A percentile compares a stretch with the other conserved stretches of the same genome.
These are phyloP conservation scores for Aldrovandia affinis DNA, from an alignment of 2,797 vertebrate genomes.

Conservation along the genomic window DNA sequence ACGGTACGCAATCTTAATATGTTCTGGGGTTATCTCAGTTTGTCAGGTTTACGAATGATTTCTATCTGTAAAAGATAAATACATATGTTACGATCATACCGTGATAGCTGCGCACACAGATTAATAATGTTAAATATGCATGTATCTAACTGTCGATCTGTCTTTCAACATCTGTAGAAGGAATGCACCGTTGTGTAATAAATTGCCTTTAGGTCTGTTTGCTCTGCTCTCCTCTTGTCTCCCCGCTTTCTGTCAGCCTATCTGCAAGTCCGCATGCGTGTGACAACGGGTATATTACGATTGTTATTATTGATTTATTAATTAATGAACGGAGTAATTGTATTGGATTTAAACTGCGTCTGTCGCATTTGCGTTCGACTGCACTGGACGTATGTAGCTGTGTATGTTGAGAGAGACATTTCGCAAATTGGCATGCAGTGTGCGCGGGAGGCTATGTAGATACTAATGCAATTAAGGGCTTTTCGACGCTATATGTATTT, in stretches of 20 bases:
- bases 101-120: constrained; percentile 4
- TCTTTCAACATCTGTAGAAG: not conserved
- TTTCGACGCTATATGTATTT: not conserved
- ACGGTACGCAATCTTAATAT: constrained; percentile 40
- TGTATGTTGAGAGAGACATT: not conserved
- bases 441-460: constrained; percentile 4
- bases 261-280: not conserved
- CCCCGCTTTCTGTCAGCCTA: not conserved
- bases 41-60: not conserved
- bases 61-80: constrained; percentile 19
- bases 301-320: constrained; percentile 15
- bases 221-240: not conserved
- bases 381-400: constrained; percentile 9
- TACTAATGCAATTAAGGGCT: not conserved
- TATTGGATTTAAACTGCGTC: constrained; percentile 12
- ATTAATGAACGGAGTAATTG: not conserved
- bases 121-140: constrained; percentile 11
- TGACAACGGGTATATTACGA: constrained; percentile 10
- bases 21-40: constrained; percentile 45
- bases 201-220: constrained; percentile 25
- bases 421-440: constrained; percentile 15
- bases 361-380: constrained; percentile 10
- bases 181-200: constrained; percentile 19
- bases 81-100: not conserved
- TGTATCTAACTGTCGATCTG: not conserved